Conservation (phyloP, 2,113 vertebrate species). For the Silurus meridionalis region DNA sequence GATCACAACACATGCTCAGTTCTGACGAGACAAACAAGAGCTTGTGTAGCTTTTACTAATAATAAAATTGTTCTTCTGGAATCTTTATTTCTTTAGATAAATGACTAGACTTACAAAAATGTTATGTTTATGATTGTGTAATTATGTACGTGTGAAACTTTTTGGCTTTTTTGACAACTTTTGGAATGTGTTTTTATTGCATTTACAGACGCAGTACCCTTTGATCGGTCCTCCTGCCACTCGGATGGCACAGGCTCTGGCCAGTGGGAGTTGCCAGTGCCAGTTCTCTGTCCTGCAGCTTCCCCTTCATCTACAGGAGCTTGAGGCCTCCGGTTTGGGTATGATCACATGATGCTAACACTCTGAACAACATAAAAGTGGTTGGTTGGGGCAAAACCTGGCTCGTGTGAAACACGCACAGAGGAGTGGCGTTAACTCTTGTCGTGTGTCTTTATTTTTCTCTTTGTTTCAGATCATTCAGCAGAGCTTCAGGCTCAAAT, state of each 20-base stretch:
- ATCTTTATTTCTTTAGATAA: not conserved
- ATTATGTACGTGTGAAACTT: not conserved
- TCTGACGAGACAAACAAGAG: not conserved
- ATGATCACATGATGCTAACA: slow-evolving; percentile 55
- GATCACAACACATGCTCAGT: not conserved
- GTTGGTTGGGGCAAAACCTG: not conserved
- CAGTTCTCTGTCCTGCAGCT: slow-evolving; percentile 88
- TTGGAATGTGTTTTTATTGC: slow-evolving; percentile 7
- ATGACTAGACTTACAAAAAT: not conserved
- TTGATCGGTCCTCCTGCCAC: slow-evolving; percentile 90
- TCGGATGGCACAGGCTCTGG: slow-evolving; percentile 83
- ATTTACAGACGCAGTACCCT: slow-evolving; percentile 79
- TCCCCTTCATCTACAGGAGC: slow-evolving; percentile 85
- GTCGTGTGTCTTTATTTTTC: not conserved
- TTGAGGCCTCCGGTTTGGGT: slow-evolving; percentile 88
- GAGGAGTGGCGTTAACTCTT: not conserved
- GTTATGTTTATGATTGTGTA: not conserved
- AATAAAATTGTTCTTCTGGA: not conserved
- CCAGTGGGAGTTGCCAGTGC: slow-evolving; percentile 87
- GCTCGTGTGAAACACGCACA: not conserved
- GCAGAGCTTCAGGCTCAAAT: slow-evolving; percentile 88
- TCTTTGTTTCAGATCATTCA: slow-evolving; percentile 82
- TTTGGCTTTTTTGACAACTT: too few relatives aligned
- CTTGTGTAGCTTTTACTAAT: not conserved
- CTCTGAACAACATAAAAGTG: not conserved